Evolutionary conservation across 2,888 invertebrate genomes (phyloP), one percentile per base, ranked within the genome.

Genomic region (Dorcus parallelipipedus): DNA sequence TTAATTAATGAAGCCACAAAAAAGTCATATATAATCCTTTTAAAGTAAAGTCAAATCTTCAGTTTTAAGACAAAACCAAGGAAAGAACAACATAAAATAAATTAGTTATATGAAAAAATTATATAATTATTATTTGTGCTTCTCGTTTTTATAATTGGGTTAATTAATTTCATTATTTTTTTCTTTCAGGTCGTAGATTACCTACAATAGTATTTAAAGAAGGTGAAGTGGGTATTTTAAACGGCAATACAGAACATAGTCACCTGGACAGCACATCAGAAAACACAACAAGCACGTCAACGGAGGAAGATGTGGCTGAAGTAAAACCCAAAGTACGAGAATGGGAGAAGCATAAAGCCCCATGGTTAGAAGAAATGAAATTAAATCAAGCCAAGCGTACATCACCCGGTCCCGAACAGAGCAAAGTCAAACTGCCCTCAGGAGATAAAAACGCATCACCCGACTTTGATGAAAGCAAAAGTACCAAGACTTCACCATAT

Each of bases 291-390:
- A 45, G 23, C 20, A 20, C 14, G 20, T 9, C 17, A 9, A 10
- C 51, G 4, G 56, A 56, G 26, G 51, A 52, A 40, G 71, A 84
- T 71, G 83, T 41, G 9, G 49, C 42, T 4, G 59, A 60, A 51
- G 38, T 83, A 9, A 86, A 84, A 67, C 87, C 87, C 0, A 84
- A 85, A 60, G 80, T 86, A 1, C 81, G 88, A 9, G 87, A 87
- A 69, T 88, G 87, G 86, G 87, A 87, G 76, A 88, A 87, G 70
- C 86, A 86, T 67, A 84, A 83, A 70, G 88, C 87, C 49, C 91
- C 91, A 0, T 92, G 91, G 91, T 87, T 92, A 83, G 88, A 85
- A 64, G 91, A 92, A 73, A 82, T 92, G 64, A 91, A 91, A 72
- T 82, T 89, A 64, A 90, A 88, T 70, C 91, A 92, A 75, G 86